A percentile compares a stretch with the other conserved stretches of the same genome.
Evolutionary conservation across 2,888 invertebrate species (phyloP).

Genomic region (Gymnocheta viridis): DNA sequence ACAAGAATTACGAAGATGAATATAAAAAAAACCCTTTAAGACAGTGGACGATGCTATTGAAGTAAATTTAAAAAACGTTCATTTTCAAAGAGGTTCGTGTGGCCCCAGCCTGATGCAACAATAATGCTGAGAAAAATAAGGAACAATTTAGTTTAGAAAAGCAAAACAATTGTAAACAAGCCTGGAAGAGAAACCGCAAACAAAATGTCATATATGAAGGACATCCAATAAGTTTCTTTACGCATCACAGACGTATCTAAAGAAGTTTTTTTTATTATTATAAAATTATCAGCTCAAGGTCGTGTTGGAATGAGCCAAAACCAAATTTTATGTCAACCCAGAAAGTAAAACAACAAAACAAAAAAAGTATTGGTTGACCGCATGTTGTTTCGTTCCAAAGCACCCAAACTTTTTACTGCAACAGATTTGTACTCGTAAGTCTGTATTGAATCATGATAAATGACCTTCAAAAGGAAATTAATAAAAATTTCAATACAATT

Average conservation of each 20-base stretch:
- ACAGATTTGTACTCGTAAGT: neutral
- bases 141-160: too few relatives aligned
- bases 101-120: too few relatives aligned
- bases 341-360: slow-evolving; percentile 10
- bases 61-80: too few relatives aligned
- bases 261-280: neutral
- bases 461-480: neutral
- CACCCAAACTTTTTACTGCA: slow-evolving; percentile 2
- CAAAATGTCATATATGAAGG: neutral
- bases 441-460: neutral
- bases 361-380: slow-evolving; percentile 36
- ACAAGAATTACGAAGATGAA: too few relatives aligned
- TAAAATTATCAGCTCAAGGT: slow-evolving; percentile 30
- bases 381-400: slow-evolving; percentile 4
- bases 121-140: too few relatives aligned
- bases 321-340: slow-evolving; percentile 1
- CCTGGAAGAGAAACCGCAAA: neutral
- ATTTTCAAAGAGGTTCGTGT: too few relatives aligned
- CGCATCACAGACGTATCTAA: neutral
- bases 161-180: too few relatives aligned
- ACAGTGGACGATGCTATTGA: too few relatives aligned
- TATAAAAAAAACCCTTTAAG: too few relatives aligned
- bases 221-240: neutral
- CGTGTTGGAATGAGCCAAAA: slow-evolving; percentile 39
- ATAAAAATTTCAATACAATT: slow-evolving; percentile 21